Evolutionary conservation across 2,888 invertebrate genomes (phyloP).

Genomic region (Phymatocera aterrima): DNA sequence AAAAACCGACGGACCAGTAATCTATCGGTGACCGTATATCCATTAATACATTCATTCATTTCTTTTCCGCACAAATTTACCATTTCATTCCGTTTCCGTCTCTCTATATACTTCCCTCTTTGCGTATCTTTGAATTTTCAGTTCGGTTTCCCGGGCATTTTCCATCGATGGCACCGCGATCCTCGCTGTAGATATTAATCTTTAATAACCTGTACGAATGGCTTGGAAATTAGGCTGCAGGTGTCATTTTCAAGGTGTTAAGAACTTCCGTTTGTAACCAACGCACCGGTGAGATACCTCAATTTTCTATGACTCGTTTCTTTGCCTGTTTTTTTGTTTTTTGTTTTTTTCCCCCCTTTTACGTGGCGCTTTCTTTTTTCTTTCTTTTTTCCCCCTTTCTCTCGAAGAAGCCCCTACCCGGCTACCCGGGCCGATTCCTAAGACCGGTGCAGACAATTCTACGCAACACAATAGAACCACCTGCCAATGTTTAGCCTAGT

Average conservation of each 20-base stretch:
- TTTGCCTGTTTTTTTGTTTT: not conserved
- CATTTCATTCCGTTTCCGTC: too few relatives aligned
- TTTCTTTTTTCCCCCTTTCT: not conserved
- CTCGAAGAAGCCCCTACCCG: not conserved
- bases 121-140: too few relatives aligned
- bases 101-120: too few relatives aligned
- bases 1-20: too few relatives aligned
- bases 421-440: not conserved
- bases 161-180: too few relatives aligned
- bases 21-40: too few relatives aligned
- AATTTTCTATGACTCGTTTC: constrained; percentile 1
- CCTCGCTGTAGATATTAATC: too few relatives aligned
- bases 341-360: not conserved
- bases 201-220: too few relatives aligned
- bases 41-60: too few relatives aligned
- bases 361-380: too few relatives aligned
- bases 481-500: constrained; percentile 36
- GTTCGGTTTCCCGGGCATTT: too few relatives aligned
- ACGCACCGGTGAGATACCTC: constrained; percentile 10
- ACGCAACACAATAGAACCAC: constrained; percentile 30
- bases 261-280: constrained; percentile 16
- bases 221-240: not conserved
- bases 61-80: too few relatives aligned
- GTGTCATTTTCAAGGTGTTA: constrained; percentile 22
- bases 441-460: constrained; percentile 7